phyloP scores from a whole-genome alignment of 2,888 invertebrate species.

The Protula sp. region DNA sequence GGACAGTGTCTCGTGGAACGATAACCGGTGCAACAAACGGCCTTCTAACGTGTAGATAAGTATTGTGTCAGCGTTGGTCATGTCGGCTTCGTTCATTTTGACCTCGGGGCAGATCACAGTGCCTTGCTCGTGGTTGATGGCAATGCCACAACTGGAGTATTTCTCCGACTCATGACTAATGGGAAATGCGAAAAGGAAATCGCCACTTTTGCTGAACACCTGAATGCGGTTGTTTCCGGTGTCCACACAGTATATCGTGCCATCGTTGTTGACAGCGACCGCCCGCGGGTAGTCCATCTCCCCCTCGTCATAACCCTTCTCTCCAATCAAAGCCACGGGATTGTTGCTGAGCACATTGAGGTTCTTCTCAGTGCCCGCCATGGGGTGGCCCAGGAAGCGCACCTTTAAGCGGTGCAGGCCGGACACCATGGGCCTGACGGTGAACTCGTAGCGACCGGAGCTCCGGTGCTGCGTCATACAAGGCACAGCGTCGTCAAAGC shows the following conservation, averaged over 20 bases:
- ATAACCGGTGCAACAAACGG: conserved; percentile 6
- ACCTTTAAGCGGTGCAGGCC: conserved; percentile 20
- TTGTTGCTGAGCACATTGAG: conserved; percentile 25
- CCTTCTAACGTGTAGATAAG: conserved; percentile 18
- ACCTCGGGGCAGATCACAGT: conserved; percentile 25
- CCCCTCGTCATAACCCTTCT: conserved; percentile 9
- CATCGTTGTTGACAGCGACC: conserved; percentile 17
- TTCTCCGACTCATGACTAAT: conserved; percentile 10
- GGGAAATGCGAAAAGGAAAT: conserved; percentile 10
- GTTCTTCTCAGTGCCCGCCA: conserved; percentile 10
- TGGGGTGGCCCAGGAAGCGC: conserved; percentile 14
- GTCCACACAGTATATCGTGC: conserved; percentile 23
- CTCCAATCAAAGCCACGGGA: conserved; percentile 18
- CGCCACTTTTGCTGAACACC: conserved; percentile 11
- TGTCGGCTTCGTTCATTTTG: conserved; percentile 13
- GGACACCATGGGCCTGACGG: conserved; percentile 21
- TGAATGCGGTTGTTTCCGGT: conserved; percentile 24
- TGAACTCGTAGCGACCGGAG: conserved; percentile 20
- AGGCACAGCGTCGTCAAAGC: conserved; percentile 18
- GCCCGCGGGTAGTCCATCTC: conserved; percentile 23
- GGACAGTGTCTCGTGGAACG: conserved; percentile 7
- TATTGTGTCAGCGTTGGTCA: conserved; percentile 14
- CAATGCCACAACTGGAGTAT: conserved; percentile 23
- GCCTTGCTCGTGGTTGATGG: conserved; percentile 12
- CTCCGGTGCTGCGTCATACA: conserved; percentile 8